These are phyloP conservation scores for Cylas formicarius DNA, from an alignment of 1,140 invertebrate genomes.

Conservation along the genomic window DNA sequence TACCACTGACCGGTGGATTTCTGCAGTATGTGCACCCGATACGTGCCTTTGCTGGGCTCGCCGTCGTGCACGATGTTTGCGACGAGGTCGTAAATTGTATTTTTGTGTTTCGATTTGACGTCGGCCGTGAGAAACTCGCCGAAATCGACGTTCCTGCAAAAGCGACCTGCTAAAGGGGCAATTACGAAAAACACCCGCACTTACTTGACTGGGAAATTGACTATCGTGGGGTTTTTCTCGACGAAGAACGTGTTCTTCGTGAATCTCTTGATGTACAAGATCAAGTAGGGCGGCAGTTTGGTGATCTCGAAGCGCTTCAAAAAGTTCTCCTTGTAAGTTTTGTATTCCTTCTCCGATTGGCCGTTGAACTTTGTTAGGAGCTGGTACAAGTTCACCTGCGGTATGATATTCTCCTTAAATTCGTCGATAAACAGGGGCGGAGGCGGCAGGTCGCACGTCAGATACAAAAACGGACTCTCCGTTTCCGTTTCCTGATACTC, in stretches of 20 bases:
- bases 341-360: constrained; percentile 92
- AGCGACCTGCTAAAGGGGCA: neutral
- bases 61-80: constrained; percentile 99
- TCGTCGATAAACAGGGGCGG: constrained; percentile 96
- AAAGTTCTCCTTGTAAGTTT: constrained; percentile 98
- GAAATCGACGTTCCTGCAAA: constrained; percentile 88
- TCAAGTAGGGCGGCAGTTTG: constrained; percentile 91
- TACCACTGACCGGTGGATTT: constrained; percentile 83
- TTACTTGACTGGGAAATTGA: constrained; percentile 98
- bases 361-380: constrained; percentile 96
- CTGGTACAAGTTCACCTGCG: constrained; percentile 92
- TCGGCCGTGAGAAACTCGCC: constrained; percentile 88
- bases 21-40: constrained; percentile 92
- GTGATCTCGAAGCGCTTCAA: constrained; percentile 96
- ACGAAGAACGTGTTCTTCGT: constrained; percentile 98
- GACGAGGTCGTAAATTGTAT: constrained; percentile 87
- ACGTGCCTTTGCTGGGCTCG: constrained; percentile 87
- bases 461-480: constrained; percentile 88
- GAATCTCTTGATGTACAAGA: constrained; percentile 96
- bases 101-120: constrained; percentile 69
- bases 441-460: constrained; percentile 94
- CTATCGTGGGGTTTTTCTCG: constrained; percentile 99
- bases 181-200: constrained; percentile 44
- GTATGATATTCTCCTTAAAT: constrained; percentile 96
- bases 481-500: constrained; percentile 85